These are phyloP conservation scores for Drosophila eohydei DNA, from an alignment of 2,888 invertebrate species.

Conservation along the genomic window DNA sequence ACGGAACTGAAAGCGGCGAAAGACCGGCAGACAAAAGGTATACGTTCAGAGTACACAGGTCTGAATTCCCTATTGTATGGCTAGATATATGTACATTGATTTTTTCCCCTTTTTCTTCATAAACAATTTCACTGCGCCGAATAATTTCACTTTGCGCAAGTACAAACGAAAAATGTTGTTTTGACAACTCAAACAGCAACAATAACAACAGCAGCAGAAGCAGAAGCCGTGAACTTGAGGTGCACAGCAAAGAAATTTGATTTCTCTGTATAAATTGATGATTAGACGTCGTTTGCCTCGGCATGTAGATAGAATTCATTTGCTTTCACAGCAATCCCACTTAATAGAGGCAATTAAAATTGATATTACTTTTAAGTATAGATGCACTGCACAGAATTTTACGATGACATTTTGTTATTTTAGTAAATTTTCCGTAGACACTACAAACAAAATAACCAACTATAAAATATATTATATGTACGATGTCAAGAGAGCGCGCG, in stretches of 20 bases:
- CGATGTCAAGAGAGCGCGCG: constrained; percentile 67
- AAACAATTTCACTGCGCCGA: constrained; percentile 42
- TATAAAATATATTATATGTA: constrained; percentile 49
- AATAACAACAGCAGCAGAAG: not conserved
- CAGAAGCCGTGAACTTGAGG: constrained; percentile 70
- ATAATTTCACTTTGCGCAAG: constrained; percentile 58
- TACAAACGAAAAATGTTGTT: constrained; percentile 49
- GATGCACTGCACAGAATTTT: constrained; percentile 31
- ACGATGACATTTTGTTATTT: constrained; percentile 43
- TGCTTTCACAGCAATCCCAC: constrained; percentile 22
- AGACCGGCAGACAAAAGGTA: not conserved
- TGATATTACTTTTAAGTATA: constrained; percentile 5
- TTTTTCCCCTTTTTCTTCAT: constrained; percentile 7
- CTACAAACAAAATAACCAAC: constrained; percentile 51
- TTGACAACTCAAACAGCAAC: constrained; percentile 59
- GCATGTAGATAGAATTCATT: constrained; percentile 20
- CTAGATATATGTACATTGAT: constrained; percentile 7
- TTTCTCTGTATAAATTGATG: constrained; percentile 56
- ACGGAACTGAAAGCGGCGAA: not conserved
- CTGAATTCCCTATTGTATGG: constrained; percentile 2
- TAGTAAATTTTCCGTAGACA: constrained; percentile 36
- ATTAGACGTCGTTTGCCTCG: constrained; percentile 10
- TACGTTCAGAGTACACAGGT: not conserved
- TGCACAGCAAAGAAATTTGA: constrained; percentile 31
- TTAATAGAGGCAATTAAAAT: constrained; percentile 18